Evolutionary conservation across 2,888 invertebrate species (phyloP).

Genomic region (Drosophila putrida): DNA sequence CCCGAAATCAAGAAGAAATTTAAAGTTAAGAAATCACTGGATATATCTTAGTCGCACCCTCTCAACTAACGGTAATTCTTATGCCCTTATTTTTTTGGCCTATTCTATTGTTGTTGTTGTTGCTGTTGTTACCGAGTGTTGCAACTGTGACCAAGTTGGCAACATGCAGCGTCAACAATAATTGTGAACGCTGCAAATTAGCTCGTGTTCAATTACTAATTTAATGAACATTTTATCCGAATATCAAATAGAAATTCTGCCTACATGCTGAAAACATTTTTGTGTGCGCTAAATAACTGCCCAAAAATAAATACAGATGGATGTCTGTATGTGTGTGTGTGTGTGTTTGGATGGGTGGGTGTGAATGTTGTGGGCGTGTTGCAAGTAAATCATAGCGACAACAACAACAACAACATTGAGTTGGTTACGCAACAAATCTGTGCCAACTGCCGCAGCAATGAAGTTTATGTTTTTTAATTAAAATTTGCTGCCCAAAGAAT

Average conservation of each 20-base stretch:
- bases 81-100: neutral
- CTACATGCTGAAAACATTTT: slow-evolving; percentile 23
- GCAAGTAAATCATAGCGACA: slow-evolving; percentile 59
- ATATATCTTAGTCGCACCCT: neutral
- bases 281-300: slow-evolving; percentile 34
- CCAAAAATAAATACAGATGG: neutral
- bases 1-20: no score
- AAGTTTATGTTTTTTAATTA: slow-evolving; percentile 80
- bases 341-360: slow-evolving; percentile 3
- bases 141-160: slow-evolving; percentile 15
- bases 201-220: slow-evolving; percentile 69
- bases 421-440: slow-evolving; percentile 69
- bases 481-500: slow-evolving; percentile 67
- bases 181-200: slow-evolving; percentile 57
- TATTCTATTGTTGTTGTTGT: neutral
- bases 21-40: neutral
- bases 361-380: slow-evolving; percentile 42
- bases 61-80: neutral
- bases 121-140: no score
- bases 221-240: slow-evolving; percentile 68
- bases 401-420: slow-evolving; percentile 38
- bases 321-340: neutral
- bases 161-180: slow-evolving; percentile 56
- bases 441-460: slow-evolving; percentile 54
- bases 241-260: slow-evolving; percentile 41